Base-by-base conservation (phyloP, 2,113 vertebrate species). In the Sprattus sprattus region DNA sequence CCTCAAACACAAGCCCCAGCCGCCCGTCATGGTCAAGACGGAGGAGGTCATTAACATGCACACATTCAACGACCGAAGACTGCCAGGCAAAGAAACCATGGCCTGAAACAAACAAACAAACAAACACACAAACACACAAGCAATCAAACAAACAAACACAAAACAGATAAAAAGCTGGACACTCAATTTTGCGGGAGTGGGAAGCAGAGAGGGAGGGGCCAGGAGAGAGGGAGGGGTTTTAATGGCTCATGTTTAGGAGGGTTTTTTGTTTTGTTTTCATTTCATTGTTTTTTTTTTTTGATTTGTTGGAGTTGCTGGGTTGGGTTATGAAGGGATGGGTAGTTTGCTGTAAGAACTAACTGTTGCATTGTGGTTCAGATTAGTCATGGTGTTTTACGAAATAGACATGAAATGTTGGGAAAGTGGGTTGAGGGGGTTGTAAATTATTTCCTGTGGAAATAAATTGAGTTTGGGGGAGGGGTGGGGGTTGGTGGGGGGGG, bases 401-500 rank as follows among this genome's bases (percentile, higher is more conserved):
- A 78, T 78, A 44, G 28, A 78, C 15, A 39, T 28, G 10, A 39
- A 39, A 39, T 32, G 32, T 11, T 32, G 97, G 95, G 93, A 92
- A 96, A 95, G 95, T 81, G 85, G 82, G 45, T 85, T 96, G 95
- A 96, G 92, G 88, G 90, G 89, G 91, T 91, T 90, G 91, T 91
- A 92, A 91, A 91, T 96, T 99, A 97, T 99, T 99, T 99, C 98
- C 98, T 99, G 97, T 99, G 98, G 98, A 99, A 99, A 99, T 99
- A 94, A 97, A 96, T 90, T 96, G 95, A 44, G n/a, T 39, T 39
- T 71, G 25, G 71, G 32, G 97, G 96, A 96, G 97, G 90, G 39
- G 89, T 97, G 96, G 96, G 94, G 96, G 39, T 1, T 71, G 25
- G 96, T 97, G 97, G 90, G 39, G 89, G 97, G 96, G 96, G 94